A percentile compares a stretch with the other conserved stretches of the same genome.
Conservation (phyloP, 1,140 invertebrate species). For the Wasmannia auropunctata region DNA sequence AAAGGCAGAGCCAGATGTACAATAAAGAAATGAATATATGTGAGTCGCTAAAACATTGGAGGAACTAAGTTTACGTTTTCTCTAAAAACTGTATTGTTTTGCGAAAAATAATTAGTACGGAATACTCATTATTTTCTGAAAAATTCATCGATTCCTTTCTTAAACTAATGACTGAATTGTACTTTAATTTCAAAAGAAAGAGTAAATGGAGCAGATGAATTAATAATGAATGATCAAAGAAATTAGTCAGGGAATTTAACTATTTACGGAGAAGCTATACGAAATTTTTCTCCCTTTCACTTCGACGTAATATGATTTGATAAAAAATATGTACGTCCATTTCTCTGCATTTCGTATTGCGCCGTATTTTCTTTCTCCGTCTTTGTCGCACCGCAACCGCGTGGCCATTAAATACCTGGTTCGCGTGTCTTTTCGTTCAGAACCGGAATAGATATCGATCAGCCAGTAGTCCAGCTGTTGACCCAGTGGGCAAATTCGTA, state of each 20-base stretch:
- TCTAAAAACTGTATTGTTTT: background rate
- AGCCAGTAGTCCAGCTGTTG: slow-evolving; percentile 20
- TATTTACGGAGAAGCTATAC: background rate
- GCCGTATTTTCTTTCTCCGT: too few relatives aligned
- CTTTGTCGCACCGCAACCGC: background rate
- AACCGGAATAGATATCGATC: slow-evolving; percentile 48
- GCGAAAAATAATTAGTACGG: background rate
- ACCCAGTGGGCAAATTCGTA: slow-evolving; percentile 22
- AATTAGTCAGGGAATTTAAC: background rate
- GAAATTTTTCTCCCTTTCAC: background rate
- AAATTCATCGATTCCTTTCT: background rate
- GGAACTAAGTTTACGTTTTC: too few relatives aligned
- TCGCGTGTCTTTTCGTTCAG: slow-evolving; percentile 33
- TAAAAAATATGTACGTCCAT: background rate
- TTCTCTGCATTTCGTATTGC: background rate
- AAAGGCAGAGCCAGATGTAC: too few relatives aligned
- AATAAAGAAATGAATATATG: too few relatives aligned
- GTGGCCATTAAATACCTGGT: background rate
- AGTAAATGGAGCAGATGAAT: background rate
- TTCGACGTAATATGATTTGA: background rate
- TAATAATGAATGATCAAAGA: background rate
- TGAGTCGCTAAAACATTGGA: too few relatives aligned
- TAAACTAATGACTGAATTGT: background rate
- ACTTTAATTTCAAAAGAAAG: background rate
- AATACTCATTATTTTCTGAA: background rate